phyloP scores from a whole-genome alignment of 2,888 invertebrate genomes.

The Tenthredo mesomela region DNA sequence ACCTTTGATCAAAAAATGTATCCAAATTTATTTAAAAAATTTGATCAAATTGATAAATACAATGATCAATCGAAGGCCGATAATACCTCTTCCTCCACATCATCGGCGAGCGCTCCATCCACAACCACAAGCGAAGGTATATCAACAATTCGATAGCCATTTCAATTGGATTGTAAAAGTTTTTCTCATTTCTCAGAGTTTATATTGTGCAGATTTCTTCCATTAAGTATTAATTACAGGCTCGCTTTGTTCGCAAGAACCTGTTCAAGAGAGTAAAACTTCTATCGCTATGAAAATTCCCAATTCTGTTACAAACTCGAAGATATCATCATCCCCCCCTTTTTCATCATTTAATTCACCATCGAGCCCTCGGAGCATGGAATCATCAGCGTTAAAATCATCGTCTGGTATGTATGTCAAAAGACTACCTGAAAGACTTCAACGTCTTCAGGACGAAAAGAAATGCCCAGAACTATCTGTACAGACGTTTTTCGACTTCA shows the following conservation, averaged over 20 bases:
- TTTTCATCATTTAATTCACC: slow-evolving; percentile 17
- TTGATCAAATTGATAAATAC: slow-evolving; percentile 58
- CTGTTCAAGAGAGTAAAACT: slow-evolving; percentile 22
- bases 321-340: slow-evolving; percentile 16
- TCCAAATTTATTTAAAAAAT: slow-evolving; percentile 58
- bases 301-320: slow-evolving; percentile 15
- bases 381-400: slow-evolving; percentile 15
- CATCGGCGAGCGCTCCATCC: slow-evolving; percentile 51
- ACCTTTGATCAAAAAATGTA: slow-evolving; percentile 51
- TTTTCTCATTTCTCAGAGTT: not conserved
- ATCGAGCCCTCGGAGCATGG: slow-evolving; percentile 21
- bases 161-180: not conserved
- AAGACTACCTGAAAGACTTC: slow-evolving; percentile 54
- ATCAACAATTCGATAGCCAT: not conserved
- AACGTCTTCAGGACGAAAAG: slow-evolving; percentile 59
- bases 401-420: slow-evolving; percentile 48
- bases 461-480: slow-evolving; percentile 82
- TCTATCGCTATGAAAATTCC: not conserved
- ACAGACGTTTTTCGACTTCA: slow-evolving; percentile 86
- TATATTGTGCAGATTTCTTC: not conserved
- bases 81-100: slow-evolving; percentile 44
- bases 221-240: slow-evolving; percentile 12
- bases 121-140: slow-evolving; percentile 57
- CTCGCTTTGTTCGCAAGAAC: slow-evolving; percentile 7
- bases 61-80: slow-evolving; percentile 54